Conservation (phyloP, 53 echinoderm and acorn worm species). For the Holothuria leucospilota region DNA sequence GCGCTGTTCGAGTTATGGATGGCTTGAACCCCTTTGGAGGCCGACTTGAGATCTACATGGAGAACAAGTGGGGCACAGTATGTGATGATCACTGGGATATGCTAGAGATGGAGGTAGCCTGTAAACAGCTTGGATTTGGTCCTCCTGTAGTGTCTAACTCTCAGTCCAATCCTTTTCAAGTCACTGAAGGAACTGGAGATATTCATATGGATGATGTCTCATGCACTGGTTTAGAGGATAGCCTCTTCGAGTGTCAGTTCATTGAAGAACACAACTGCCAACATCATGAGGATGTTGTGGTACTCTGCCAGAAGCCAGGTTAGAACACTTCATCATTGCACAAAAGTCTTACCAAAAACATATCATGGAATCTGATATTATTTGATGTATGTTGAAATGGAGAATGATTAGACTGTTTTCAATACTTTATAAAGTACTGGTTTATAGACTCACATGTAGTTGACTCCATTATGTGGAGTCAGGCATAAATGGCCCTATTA, state of each 20-base stretch:
- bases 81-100: conserved; percentile 17
- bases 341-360: too few species aligned
- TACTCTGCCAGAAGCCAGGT: too few species aligned
- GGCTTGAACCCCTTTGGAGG: neutral
- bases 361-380: too few species aligned
- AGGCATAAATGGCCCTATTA: too few species aligned
- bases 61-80: neutral
- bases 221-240: conserved; percentile 15
- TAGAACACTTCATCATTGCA: too few species aligned
- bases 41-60: neutral
- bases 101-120: conserved; percentile 1
- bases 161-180: neutral
- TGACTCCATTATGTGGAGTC: too few species aligned
- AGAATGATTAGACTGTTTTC: too few species aligned
- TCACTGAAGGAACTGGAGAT: neutral
- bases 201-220: conserved; percentile 3
- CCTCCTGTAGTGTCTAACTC: neutral
- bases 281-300: conserved; percentile 3
- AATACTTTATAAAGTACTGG: too few species aligned
- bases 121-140: conserved; percentile 16
- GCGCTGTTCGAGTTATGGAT: conserved; percentile 1
- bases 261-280: neutral
- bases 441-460: too few species aligned
- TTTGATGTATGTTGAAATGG: too few species aligned
- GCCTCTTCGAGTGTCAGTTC: neutral